Evolutionary conservation across 2,797 vertebrate genomes (phyloP).

Genomic region (Echiichthys vipera): DNA sequence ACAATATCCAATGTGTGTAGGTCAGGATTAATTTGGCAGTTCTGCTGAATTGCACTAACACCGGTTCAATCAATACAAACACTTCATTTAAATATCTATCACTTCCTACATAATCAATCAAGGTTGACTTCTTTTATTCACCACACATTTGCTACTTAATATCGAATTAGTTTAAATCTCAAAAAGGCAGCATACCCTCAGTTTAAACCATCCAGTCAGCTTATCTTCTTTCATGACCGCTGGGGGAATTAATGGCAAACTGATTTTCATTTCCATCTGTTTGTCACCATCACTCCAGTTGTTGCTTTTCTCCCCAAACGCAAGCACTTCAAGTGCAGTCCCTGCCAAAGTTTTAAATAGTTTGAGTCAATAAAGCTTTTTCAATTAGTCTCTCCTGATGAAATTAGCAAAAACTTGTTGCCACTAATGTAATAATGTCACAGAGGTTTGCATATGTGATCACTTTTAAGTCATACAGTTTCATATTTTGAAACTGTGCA

Average conservation of each 20-base stretch:
- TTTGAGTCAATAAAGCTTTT: conserved; percentile 24
- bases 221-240: not conserved
- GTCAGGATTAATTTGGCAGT: not conserved
- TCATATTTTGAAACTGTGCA: conserved; percentile 21
- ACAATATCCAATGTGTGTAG: not conserved
- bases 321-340: not conserved
- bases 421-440: conserved; percentile 15
- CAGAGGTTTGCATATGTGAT: conserved; percentile 40
- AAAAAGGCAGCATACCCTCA: not conserved
- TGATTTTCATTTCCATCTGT: conserved; percentile 18
- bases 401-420: conserved; percentile 20
- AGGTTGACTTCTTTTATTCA: conserved; percentile 2
- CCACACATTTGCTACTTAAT: conserved; percentile 11
- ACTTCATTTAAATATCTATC: conserved; percentile 32
- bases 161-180: conserved; percentile 20
- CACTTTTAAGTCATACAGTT: not conserved
- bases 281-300: conserved; percentile 7
- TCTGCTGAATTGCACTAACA: conserved; percentile 9
- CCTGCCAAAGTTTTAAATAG: not conserved
- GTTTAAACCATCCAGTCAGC: conserved; percentile 15
- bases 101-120: conserved; percentile 17
- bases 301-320: conserved; percentile 5
- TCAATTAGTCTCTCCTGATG: conserved; percentile 8
- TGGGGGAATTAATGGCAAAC: not conserved
- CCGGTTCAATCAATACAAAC: conserved; percentile 13